A percentile compares a stretch with the other conserved stretches of the same genome.
These are phyloP conservation scores for Eristalinus sepulchralis DNA, from an alignment of 2,888 invertebrate species.

Conservation along the genomic window DNA sequence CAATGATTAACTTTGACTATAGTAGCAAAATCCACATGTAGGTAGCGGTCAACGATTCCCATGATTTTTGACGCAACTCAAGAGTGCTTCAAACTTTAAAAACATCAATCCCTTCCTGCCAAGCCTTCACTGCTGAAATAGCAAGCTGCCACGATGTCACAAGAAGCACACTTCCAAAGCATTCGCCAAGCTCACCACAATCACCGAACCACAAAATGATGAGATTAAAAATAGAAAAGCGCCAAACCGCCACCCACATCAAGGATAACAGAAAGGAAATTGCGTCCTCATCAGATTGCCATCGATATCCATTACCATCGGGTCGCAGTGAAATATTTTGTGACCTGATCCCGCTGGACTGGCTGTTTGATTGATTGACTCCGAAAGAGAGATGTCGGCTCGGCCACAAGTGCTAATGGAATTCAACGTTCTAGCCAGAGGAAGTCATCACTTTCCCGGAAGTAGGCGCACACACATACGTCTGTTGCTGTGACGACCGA, in stretches of 20 bases:
- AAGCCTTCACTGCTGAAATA: no score
- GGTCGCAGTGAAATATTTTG: background rate
- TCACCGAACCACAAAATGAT: background rate
- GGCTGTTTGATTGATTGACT: background rate
- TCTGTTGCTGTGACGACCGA: background rate
- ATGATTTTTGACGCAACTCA: no score
- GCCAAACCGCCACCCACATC: background rate
- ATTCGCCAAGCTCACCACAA: no score
- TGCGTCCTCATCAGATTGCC: background rate
- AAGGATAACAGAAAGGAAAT: background rate
- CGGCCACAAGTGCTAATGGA: constrained; percentile 4
- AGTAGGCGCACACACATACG: background rate
- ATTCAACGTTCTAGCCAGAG: background rate
- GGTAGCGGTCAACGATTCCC: no score
- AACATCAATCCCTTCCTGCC: no score
- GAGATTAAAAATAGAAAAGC: background rate
- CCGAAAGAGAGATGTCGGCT: background rate
- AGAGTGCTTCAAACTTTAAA: no score
- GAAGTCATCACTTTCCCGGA: background rate
- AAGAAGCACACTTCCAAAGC: no score
- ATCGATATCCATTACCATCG: constrained; percentile 2
- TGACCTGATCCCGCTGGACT: background rate
- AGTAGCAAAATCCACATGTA: no score
- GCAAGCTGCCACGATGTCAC: no score
- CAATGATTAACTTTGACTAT: no score